A percentile compares a stretch with the other conserved stretches of the same genome.
phyloP scores from a whole-genome alignment of 2,113 vertebrate genomes.

The Dinomys branickii region DNA sequence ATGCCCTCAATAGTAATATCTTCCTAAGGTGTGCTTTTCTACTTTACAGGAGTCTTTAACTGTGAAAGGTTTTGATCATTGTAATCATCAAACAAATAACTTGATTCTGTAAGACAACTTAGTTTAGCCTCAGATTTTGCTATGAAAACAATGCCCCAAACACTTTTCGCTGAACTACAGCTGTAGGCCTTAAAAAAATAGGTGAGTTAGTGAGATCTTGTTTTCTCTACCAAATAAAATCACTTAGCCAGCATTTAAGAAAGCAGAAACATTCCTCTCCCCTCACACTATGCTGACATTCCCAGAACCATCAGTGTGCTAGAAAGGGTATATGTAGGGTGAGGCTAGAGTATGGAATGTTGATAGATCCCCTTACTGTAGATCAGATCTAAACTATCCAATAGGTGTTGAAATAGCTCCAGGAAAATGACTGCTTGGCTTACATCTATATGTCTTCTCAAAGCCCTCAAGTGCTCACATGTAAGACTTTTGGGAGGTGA shows the following conservation, averaged over 20 bases:
- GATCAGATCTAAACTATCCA: not conserved
- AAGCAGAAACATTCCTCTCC: not conserved
- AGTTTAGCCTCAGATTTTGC: not conserved
- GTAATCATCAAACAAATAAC: not conserved
- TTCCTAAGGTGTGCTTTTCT: not conserved
- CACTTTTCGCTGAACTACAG: not conserved
- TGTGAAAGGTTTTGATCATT: not conserved
- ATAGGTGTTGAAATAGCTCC: not conserved
- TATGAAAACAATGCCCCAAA: not conserved
- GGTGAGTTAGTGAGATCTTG: not conserved
- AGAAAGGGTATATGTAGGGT: not conserved
- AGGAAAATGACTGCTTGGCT: not conserved
- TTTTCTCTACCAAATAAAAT: not conserved
- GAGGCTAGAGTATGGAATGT: not conserved
- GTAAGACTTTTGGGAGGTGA: too few relatives aligned
- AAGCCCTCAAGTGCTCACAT: too few relatives aligned
- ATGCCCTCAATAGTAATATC: not conserved
- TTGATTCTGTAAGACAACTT: not conserved
- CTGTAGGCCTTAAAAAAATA: not conserved
- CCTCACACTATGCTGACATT: not conserved
- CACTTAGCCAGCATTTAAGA: not conserved
- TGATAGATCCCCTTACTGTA: not conserved
- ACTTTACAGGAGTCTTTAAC: not conserved
- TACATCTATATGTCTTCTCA: too few relatives aligned
- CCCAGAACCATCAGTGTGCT: not conserved